A percentile compares a stretch with the other conserved stretches of the same genome.
These are phyloP conservation scores for Ahaetulla prasina DNA, from an alignment of 2,113 vertebrate genomes.

Conservation along the genomic window DNA sequence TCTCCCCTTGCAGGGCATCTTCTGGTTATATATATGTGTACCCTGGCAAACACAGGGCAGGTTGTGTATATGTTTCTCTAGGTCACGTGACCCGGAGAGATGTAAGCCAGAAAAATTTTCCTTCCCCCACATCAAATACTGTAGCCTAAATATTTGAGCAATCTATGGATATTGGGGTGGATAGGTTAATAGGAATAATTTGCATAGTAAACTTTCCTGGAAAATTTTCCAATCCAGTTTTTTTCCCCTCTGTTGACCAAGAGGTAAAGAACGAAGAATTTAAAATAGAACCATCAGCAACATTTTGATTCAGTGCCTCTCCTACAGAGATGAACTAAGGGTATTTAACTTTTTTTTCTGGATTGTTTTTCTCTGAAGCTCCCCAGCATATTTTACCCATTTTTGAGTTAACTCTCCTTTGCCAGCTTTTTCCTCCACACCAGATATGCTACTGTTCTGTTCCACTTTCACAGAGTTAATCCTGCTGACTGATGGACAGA, in stretches of 20 bases:
- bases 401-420: neutral
- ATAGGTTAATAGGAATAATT: neutral
- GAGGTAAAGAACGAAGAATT: neutral
- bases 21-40: neutral
- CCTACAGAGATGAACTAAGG: neutral
- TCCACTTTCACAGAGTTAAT: neutral
- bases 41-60: neutral
- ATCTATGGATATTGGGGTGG: neutral
- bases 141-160: neutral
- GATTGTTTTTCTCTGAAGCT: neutral
- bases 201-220: neutral
- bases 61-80: neutral
- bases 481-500: neutral
- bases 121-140: neutral
- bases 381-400: neutral
- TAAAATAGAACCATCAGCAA: neutral
- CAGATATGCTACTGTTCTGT: neutral
- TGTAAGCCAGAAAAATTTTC: neutral
- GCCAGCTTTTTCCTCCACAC: neutral
- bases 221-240: neutral
- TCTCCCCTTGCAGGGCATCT: neutral
- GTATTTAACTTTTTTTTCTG: neutral
- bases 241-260: neutral
- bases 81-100: neutral
- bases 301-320: neutral